Conservation (phyloP, 2,888 invertebrate species). For the Brenthis ino region DNA sequence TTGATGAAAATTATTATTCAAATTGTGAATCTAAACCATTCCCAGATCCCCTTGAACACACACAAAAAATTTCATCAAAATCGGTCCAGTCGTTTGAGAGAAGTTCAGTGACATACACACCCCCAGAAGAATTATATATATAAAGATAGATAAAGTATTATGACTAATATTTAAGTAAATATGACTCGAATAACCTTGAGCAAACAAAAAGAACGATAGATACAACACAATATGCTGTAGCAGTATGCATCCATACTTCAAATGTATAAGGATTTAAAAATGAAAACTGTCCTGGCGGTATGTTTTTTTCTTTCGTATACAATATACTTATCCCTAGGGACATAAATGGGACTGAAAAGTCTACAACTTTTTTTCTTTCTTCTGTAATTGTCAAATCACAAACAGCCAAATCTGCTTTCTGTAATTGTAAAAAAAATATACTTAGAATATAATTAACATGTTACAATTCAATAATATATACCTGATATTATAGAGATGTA, state of each 20-base stretch:
- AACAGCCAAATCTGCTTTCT: constrained; percentile 72
- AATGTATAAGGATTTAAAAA: constrained; percentile 92
- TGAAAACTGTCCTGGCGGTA: constrained; percentile 90
- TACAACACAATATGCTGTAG: constrained; percentile 91
- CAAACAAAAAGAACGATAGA: constrained; percentile 91
- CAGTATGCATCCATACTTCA: constrained; percentile 94
- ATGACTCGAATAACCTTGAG: constrained; percentile 82
- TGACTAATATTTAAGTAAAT: background rate
- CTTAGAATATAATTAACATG: background rate
- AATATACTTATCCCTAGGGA: constrained; percentile 95
- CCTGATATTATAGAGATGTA: background rate
- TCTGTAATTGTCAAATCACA: constrained; percentile 95
- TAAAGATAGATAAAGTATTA: background rate
- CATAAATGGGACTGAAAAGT: constrained; percentile 99
- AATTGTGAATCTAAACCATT: too few relatives aligned
- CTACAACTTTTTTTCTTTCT: constrained; percentile 92
- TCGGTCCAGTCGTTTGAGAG: too few relatives aligned
- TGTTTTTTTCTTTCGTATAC: constrained; percentile 89
- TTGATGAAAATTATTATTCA: too few relatives aligned
- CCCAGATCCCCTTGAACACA: too few relatives aligned
- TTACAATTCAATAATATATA: background rate
- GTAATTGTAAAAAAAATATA: constrained; percentile 29
- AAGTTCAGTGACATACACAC: too few relatives aligned
- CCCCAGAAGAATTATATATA: too few relatives aligned
- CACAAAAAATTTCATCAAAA: too few relatives aligned